These are phyloP conservation scores for Eubasilissa splendida DNA, from an alignment of 2,888 invertebrate species.

Conservation along the genomic window DNA sequence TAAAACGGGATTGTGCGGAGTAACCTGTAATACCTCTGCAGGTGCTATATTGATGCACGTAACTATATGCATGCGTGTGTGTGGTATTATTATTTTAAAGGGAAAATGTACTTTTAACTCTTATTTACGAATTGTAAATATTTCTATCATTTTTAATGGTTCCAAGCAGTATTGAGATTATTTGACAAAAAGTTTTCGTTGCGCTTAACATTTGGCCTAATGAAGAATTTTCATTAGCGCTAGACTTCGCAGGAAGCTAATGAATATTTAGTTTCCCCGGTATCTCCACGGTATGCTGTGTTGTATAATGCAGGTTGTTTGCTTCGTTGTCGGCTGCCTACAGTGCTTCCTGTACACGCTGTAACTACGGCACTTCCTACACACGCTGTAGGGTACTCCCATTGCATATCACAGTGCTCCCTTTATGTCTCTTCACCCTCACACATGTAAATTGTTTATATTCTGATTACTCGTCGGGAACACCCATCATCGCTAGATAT, in stretches of 20 bases:
- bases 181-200: too few species aligned
- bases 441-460: slow-evolving; percentile 28
- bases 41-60: too few species aligned
- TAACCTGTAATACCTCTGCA: too few species aligned
- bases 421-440: slow-evolving; percentile 16
- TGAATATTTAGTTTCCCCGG: slow-evolving; percentile 23
- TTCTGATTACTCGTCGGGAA: slow-evolving; percentile 5
- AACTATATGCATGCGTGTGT: too few species aligned
- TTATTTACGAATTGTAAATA: too few species aligned
- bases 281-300: slow-evolving; percentile 4
- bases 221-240: slow-evolving; percentile 16
- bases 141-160: too few species aligned
- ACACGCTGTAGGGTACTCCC: neutral
- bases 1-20: too few species aligned
- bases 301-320: slow-evolving; percentile 19
- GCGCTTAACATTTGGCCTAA: neutral
- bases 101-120: too few species aligned
- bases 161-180: too few species aligned
- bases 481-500: neutral
- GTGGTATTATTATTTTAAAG: too few species aligned
- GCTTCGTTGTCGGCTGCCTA: slow-evolving; percentile 7
- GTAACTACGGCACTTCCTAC: neutral
- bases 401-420: neutral
- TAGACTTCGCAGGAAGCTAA: slow-evolving; percentile 24
- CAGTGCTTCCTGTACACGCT: neutral